phyloP scores from a whole-genome alignment of 2,113 vertebrate species.

The Eublepharis macularius region DNA sequence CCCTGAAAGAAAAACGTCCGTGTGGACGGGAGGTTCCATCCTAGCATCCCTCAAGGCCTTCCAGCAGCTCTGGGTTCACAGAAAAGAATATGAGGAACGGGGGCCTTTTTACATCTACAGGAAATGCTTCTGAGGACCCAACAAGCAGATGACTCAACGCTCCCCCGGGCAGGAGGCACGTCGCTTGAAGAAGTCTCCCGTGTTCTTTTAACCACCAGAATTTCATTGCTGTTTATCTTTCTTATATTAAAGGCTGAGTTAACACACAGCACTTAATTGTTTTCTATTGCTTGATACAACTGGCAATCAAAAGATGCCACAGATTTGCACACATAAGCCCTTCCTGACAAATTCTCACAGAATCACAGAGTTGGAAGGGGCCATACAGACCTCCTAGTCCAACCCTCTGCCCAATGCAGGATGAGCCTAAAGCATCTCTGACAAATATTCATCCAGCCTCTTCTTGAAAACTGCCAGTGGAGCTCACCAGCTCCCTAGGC shows the following conservation, averaged over 20 bases:
- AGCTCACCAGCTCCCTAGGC: too few relatives aligned
- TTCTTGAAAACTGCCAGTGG: too few relatives aligned
- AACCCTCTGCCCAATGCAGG: too few relatives aligned
- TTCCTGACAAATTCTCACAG: too few relatives aligned
- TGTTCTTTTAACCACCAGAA: not conserved
- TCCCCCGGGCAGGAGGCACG: not conserved
- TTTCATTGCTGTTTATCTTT: not conserved
- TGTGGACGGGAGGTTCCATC: conserved; percentile 74
- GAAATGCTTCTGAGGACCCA: conserved; percentile 68
- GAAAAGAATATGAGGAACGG: conserved; percentile 67
- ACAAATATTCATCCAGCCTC: too few relatives aligned
- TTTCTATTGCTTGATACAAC: not conserved
- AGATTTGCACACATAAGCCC: too few relatives aligned
- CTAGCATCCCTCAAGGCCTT: conserved; percentile 69
- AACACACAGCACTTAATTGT: not conserved
- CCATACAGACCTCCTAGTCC: too few relatives aligned
- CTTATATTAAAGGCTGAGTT: not conserved
- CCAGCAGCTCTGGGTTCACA: conserved; percentile 73
- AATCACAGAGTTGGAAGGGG: too few relatives aligned
- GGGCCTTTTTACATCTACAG: conserved; percentile 70
- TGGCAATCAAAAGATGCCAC: too few relatives aligned
- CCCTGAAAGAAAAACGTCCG: conserved; percentile 61
- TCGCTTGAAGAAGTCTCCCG: not conserved
- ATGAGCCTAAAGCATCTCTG: too few relatives aligned
- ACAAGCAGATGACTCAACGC: not conserved